phyloP scores from a whole-genome alignment of 2,888 invertebrate genomes.

The Lycia hirtaria region DNA sequence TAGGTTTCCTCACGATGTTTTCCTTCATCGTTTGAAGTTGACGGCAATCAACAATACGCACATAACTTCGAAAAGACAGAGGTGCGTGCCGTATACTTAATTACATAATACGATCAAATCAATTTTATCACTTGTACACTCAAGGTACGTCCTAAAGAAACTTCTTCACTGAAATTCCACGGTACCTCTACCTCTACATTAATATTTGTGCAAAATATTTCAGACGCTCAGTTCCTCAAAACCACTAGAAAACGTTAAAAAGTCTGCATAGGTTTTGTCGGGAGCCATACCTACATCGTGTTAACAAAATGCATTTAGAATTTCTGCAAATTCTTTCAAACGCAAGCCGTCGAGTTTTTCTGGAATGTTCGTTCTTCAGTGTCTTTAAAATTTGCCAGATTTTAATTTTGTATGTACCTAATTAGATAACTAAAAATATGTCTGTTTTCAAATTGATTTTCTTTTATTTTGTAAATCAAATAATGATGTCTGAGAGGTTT shows the following conservation, averaged over 20 bases:
- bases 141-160: background rate
- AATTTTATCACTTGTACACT: too few relatives aligned
- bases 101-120: too few relatives aligned
- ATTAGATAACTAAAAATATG: too few relatives aligned
- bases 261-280: conserved; percentile 52
- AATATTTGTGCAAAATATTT: conserved; percentile 61
- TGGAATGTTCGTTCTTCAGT: conserved; percentile 14
- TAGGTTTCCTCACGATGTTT: too few relatives aligned
- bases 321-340: conserved; percentile 45
- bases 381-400: conserved; percentile 2
- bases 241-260: conserved; percentile 61
- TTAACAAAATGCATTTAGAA: conserved; percentile 67
- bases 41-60: too few relatives aligned
- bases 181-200: background rate
- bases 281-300: conserved; percentile 61
- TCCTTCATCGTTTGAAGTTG: too few relatives aligned
- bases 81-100: too few relatives aligned
- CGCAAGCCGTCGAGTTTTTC: conserved; percentile 42
- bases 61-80: too few relatives aligned
- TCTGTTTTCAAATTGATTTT: too few relatives aligned
- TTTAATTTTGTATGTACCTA: background rate
- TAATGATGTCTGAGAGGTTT: too few relatives aligned
- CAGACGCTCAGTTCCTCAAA: conserved; percentile 60
- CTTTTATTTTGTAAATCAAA: too few relatives aligned
- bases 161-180: background rate